phyloP scores from a whole-genome alignment of 2,113 vertebrate genomes.

The Anseranas semipalmata region DNA sequence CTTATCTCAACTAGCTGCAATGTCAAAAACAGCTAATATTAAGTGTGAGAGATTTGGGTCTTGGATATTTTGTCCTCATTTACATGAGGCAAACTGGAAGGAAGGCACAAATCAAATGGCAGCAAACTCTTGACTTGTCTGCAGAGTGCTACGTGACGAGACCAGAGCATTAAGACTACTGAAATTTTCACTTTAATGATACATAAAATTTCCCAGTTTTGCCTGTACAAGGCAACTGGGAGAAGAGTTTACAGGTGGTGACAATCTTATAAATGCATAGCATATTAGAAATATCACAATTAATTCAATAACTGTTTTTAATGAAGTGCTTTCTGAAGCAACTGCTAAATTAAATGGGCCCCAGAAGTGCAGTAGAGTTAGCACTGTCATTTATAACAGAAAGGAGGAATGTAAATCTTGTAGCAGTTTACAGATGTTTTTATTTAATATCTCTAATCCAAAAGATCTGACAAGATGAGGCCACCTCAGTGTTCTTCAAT shows the following conservation, averaged over 20 bases:
- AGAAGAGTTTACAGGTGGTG: slow-evolving; percentile 64
- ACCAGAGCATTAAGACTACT: neutral
- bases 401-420: slow-evolving; percentile 63
- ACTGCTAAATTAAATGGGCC: slow-evolving; percentile 64
- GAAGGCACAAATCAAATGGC: slow-evolving; percentile 18
- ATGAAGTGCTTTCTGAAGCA: slow-evolving; percentile 67
- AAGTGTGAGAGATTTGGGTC: slow-evolving; percentile 2
- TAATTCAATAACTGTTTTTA: slow-evolving; percentile 74
- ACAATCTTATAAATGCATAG: slow-evolving; percentile 58
- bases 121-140: slow-evolving; percentile 31
- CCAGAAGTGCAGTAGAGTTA: slow-evolving; percentile 62
- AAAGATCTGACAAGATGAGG: slow-evolving; percentile 66
- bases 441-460: slow-evolving; percentile 68
- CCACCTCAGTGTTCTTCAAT: slow-evolving; percentile 43
- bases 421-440: slow-evolving; percentile 73
- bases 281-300: slow-evolving; percentile 67
- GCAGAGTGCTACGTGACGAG: slow-evolving; percentile 15
- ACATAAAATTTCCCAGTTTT: slow-evolving; percentile 55
- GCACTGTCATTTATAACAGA: slow-evolving; percentile 63
- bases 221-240: slow-evolving; percentile 61
- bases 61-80: slow-evolving; percentile 5
- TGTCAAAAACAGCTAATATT: slow-evolving; percentile 13
- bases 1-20: neutral
- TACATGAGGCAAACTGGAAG: slow-evolving; percentile 20
- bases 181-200: slow-evolving; percentile 46